phyloP scores from a whole-genome alignment of 2,888 invertebrate species.

The Drosophila stalkeri region DNA sequence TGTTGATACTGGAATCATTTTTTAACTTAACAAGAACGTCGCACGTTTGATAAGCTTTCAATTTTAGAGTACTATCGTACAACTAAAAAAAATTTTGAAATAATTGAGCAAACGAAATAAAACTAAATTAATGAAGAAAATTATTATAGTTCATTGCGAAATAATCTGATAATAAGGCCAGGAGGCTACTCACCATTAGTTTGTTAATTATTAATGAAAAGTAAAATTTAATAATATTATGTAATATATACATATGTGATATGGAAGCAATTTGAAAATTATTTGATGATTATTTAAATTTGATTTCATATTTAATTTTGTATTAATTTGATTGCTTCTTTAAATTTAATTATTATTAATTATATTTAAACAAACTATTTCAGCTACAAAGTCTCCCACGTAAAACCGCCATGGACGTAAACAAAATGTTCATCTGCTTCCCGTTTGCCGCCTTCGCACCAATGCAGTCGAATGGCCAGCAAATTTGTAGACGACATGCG shows the following conservation, averaged over 20 bases:
- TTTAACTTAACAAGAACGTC: background rate
- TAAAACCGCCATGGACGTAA: background rate
- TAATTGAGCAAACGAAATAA: background rate
- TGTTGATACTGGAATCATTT: background rate
- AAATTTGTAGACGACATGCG: slow-evolving; percentile 75
- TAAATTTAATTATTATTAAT: background rate
- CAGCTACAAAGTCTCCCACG: background rate
- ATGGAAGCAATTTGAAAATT: background rate
- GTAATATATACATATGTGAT: background rate
- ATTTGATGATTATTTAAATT: background rate
- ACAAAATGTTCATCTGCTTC: slow-evolving; percentile 23
- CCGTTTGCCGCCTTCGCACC: slow-evolving; percentile 36
- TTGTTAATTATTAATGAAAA: background rate
- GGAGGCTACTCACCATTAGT: background rate
- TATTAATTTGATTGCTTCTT: background rate
- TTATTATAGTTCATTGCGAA: background rate
- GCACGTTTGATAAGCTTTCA: background rate
- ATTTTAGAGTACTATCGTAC: background rate
- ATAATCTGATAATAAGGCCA: background rate
- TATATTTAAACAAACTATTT: background rate
- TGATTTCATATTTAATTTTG: background rate
- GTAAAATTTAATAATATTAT: too few relatives aligned
- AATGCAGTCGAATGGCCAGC: slow-evolving; percentile 36
- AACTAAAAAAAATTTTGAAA: background rate
- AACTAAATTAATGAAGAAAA: background rate